Evolutionary conservation across 2,888 invertebrate genomes (phyloP).

Genomic region (Stenodera caucasica): DNA sequence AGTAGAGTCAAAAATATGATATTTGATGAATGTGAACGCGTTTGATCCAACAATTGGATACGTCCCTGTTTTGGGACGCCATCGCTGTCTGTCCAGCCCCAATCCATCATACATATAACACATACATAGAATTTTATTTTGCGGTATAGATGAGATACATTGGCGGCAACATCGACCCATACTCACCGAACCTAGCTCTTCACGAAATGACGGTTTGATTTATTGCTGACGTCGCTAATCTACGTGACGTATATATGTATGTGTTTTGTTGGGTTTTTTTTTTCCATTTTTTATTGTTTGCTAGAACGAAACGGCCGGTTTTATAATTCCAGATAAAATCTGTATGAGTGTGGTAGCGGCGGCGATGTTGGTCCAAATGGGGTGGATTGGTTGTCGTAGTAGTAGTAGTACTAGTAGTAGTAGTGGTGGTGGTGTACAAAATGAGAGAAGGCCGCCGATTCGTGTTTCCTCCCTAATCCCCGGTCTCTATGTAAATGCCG

Average conservation of each 20-base stretch:
- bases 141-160: constrained; percentile 55
- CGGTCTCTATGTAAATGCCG: constrained; percentile 55
- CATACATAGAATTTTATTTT: constrained; percentile 56
- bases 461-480: constrained; percentile 34
- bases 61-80: constrained; percentile 37
- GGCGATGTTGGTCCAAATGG: constrained; percentile 8
- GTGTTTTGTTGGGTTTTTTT: no score
- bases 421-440: neutral
- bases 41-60: neutral
- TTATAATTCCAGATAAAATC: constrained; percentile 56
- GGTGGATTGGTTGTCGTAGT: constrained; percentile 24
- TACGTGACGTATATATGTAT: constrained; percentile 57
- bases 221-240: constrained; percentile 58
- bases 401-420: constrained; percentile 27
- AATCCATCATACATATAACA: constrained; percentile 54
- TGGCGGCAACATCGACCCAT: constrained; percentile 35
- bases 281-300: constrained; percentile 57
- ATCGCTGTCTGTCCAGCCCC: constrained; percentile 52
- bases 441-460: constrained; percentile 12
- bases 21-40: neutral
- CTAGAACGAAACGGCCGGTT: constrained; percentile 53
- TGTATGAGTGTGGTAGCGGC: constrained; percentile 49
- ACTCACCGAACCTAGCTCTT: constrained; percentile 40
- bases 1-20: neutral
- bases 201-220: constrained; percentile 57